phyloP scores from a whole-genome alignment of 35 echinoderm and acorn worm genomes.

The Acanthaster planci region DNA sequence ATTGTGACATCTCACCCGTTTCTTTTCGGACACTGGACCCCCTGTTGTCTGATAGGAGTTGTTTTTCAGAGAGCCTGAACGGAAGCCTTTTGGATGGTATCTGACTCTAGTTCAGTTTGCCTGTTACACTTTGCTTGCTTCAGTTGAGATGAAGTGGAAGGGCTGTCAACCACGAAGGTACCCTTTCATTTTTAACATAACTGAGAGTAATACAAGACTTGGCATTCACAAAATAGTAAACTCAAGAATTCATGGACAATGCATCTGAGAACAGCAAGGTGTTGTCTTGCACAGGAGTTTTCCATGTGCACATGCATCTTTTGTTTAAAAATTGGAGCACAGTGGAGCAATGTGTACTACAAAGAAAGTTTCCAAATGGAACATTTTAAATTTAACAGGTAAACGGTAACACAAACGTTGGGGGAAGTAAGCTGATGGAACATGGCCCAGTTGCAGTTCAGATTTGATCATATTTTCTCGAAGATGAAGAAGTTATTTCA shows the following conservation, averaged over 20 bases:
- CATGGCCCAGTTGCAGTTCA: no score
- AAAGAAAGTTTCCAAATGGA: not conserved
- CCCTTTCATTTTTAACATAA: conserved; percentile 17
- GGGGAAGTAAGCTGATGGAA: no score
- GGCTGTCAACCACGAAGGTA: conserved; percentile 69
- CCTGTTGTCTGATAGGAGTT: conserved; percentile 50
- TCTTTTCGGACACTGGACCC: not conserved
- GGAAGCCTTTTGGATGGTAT: conserved; percentile 90
- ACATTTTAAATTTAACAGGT: not conserved
- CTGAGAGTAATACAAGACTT: no score
- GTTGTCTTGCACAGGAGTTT: no score
- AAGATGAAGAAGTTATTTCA: no score
- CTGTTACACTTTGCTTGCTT: conserved; percentile 77
- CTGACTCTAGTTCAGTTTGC: conserved; percentile 88
- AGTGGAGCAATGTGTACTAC: not conserved
- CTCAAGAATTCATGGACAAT: not conserved
- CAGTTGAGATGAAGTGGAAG: conserved; percentile 48
- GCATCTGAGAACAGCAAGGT: no score
- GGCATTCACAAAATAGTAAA: no score
- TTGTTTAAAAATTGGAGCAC: not conserved
- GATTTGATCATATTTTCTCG: no score
- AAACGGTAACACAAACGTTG: not conserved
- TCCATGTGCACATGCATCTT: not conserved
- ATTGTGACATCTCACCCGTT: no score
- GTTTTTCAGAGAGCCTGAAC: conserved; percentile 73